Evolutionary conservation across 2,888 invertebrate species (phyloP), one percentile per base, ranked within the genome.

Genomic region (Cancer borealis): DNA sequence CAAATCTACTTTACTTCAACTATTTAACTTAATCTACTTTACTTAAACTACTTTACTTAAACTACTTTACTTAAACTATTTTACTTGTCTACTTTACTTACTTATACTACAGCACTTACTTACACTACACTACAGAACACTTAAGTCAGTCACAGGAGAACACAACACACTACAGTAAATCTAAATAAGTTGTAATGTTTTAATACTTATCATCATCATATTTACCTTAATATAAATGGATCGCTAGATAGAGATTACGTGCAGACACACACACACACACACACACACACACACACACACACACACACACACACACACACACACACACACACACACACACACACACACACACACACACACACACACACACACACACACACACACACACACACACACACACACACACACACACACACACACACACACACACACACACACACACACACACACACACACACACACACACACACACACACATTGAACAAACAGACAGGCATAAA

Each of bases 201-300:
- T 54, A 54, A 10, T 54, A 54, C 10, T 54, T 17, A 54, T 12
- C 54, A 54, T 54, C 14, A 14, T 54, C 17, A 17, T 10, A 54
- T 54, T 14, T 10, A 1, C 1, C 12, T 54, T 54, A 54, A 54
- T 12, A 12, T 8, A 17, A 17, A 54, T 3, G 54, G 54, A 39
- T 39, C 39, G 39, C 39, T 39, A 39, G 39, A 39, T 39, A 39
- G 39, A 39, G 39, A 39, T 39, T 66, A 66, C 92, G n/a, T 66
- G 60, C 92, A 91, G 79, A 92, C 92, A 84, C 84, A 92, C 79
- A 92, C 73, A 92, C 79, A 73, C 92, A 92, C 46, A 73, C 39
- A 92, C 92, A 92, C 92, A 92, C 92, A 92, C 92, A 84, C 84
- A 92, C 92, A 92, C 79, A 92, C 92, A 91, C 54, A 91, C 60